These are phyloP conservation scores for Vicugna pacos DNA, from an alignment of 2,113 vertebrate genomes.

Conservation along the genomic window DNA sequence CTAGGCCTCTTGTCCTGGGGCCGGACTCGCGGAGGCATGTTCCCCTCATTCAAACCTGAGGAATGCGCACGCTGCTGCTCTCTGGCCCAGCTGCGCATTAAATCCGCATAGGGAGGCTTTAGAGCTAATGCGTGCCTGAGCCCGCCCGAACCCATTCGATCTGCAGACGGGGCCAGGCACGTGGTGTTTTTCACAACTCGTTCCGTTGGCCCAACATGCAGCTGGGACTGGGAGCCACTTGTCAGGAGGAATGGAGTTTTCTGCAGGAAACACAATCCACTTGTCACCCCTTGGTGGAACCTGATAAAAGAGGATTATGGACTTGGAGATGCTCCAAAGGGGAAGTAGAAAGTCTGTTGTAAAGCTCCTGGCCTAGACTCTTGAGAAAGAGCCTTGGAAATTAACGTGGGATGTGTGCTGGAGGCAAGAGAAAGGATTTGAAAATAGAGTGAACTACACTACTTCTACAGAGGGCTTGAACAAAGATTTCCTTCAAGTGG, in stretches of 20 bases:
- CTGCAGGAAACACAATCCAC: neutral
- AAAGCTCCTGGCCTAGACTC: neutral
- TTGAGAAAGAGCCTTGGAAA: neutral
- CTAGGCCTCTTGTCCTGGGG: neutral
- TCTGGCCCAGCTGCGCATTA: neutral
- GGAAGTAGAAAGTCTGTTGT: neutral
- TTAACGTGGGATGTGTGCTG: accelerated
- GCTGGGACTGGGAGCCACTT: neutral
- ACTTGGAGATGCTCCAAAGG: neutral
- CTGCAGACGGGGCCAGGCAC: neutral
- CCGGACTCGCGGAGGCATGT: too few relatives aligned
- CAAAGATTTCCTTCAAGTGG: neutral
- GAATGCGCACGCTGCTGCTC: neutral
- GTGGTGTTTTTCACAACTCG: neutral
- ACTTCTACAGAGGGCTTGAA: neutral
- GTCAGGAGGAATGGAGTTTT: neutral
- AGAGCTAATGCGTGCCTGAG: accelerated
- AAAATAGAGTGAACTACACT: neutral
- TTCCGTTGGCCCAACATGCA: accelerated
- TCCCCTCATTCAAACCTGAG: too few relatives aligned
- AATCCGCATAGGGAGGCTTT: too few relatives aligned
- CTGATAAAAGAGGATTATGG: neutral
- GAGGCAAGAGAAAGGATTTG: neutral
- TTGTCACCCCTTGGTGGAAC: neutral
- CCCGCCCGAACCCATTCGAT: neutral